Evolutionary conservation across 2,888 invertebrate genomes (phyloP), one percentile per base, ranked within the genome.

Genomic region (Sinopyrophorus schimmeli): DNA sequence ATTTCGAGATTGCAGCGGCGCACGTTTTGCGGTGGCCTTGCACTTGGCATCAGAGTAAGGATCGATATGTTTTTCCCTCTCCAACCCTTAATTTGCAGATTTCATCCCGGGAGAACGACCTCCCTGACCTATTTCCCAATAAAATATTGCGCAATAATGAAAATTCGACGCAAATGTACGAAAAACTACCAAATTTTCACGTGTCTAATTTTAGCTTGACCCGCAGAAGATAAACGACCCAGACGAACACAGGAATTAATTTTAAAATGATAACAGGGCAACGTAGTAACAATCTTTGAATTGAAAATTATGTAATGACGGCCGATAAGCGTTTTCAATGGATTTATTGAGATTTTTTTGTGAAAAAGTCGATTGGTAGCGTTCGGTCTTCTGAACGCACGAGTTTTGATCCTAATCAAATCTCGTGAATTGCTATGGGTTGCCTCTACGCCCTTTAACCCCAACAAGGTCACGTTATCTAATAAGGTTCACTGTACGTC

Each of bases 131-230:
- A 47, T 20, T 32, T 40, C 38, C 16, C 14, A 30, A 20, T 24
- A 46, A 43, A 46, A 46, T 46, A 46, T 46, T 46, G 46, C 46
- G 46, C 46, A 46, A 46, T 14, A 46, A 31, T 16, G 11, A 20
- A 27, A 28, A 28, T 17, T 11, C 5, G 15, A 3, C 21, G 20
- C 12, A 20, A 10, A 35, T n/a, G 14, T 24, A 15, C 3, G 16
- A 32, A 32, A 32, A 30, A 14, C 11, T 18, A 4, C 5, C 6
- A 7, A 15, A 10, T 31, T 30, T 31, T 18, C 18, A 6, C 2
- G 3, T 9, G 17, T 10, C 1, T 5, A 18, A 21, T 21, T 21
- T 20, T 20, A 7, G 21, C 21, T 6, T 20, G 21, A 20, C 21
- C 5, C 21, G 21, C 21, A 6, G 21, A 5, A 6, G 21, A 20